Evolutionary conservation across 2,888 invertebrate genomes (phyloP), one percentile per base, ranked within the genome.

Genomic region (Phyto melanocephala): DNA sequence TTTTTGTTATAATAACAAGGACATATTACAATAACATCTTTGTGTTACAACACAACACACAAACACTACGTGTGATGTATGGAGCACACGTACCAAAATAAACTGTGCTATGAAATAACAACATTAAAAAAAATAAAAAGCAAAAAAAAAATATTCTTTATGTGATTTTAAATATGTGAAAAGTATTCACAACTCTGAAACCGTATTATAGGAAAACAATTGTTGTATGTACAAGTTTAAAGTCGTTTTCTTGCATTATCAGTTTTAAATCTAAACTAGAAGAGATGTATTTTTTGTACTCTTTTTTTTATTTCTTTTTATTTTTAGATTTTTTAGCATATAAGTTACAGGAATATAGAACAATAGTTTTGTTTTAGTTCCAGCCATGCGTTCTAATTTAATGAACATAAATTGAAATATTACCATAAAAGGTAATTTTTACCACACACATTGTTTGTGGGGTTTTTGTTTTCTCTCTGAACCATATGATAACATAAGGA

Each of bases 331-430:
- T 22, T 0, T 22, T 45, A 20, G 47, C 50, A 47, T 24, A 40
- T 24, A 65, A 47, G 68, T 28, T 63, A 28, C 68, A 50, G 56
- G 70, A 70, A 78, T 81, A 52, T 82, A 76, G 71, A 82, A 82
- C 82, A 82, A 82, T 82, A 82, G 82, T 79, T 82, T 82, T 72
- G 58, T 78, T 82, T 81, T 54, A 70, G 78, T 78, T 82, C 37
- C 70, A 76, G 71, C 42, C 60, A 82, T 82, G 84, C 85, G 87
- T 86, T 87, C 87, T 87, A 87, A 87, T 87, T 87, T 87, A 87
- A 87, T 87, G 87, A 87, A 87, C 87, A 87, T 87, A 87, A 87
- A 87, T 87, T 87, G 87, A 87, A 87, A 87, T 86, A 87, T 85
- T 86, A 84, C 87, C 87, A 86, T 87, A 87, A 87, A 87, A 87